phyloP scores from a whole-genome alignment of 1,140 invertebrate genomes.

The Nephila pilipes region DNA sequence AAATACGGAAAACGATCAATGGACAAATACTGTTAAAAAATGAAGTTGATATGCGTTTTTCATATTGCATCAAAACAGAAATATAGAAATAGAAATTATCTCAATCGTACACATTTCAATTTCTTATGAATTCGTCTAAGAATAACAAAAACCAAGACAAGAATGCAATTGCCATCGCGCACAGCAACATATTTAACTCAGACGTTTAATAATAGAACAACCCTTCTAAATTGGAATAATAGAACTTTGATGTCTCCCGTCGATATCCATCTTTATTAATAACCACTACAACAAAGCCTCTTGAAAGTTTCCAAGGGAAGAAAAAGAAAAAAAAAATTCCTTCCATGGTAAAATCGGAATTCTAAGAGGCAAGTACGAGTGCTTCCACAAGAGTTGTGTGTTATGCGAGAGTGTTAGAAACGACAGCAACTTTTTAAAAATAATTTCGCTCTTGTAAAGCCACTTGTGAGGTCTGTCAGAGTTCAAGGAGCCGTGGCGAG shows the following conservation, averaged over 20 bases:
- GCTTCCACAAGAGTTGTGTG: neutral
- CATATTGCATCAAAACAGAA: too few species aligned
- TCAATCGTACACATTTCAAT: too few species aligned
- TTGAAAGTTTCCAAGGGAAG: neutral
- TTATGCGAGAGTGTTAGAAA: neutral
- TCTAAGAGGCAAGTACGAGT: conserved; percentile 7
- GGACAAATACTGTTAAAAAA: too few species aligned
- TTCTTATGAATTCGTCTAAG: too few species aligned
- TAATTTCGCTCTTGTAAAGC: conserved; percentile 22
- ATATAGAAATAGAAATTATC: too few species aligned
- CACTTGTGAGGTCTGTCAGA: conserved; percentile 58
- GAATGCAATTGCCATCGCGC: too few species aligned
- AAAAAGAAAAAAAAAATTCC: neutral
- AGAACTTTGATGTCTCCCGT: conserved; percentile 53
- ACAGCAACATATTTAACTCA: neutral
- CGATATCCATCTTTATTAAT: conserved; percentile 50
- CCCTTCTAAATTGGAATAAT: conserved; percentile 39
- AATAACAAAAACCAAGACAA: too few species aligned
- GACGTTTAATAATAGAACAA: neutral
- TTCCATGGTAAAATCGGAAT: conserved; percentile 27
- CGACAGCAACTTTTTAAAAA: conserved; percentile 37
- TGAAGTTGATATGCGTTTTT: too few species aligned
- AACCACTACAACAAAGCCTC: neutral
- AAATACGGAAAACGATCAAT: too few species aligned
- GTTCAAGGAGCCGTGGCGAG: conserved; percentile 46